These are phyloP conservation scores for Phytoseiulus persimilis DNA, from an alignment of 2,888 invertebrate species.

Conservation along the genomic window DNA sequence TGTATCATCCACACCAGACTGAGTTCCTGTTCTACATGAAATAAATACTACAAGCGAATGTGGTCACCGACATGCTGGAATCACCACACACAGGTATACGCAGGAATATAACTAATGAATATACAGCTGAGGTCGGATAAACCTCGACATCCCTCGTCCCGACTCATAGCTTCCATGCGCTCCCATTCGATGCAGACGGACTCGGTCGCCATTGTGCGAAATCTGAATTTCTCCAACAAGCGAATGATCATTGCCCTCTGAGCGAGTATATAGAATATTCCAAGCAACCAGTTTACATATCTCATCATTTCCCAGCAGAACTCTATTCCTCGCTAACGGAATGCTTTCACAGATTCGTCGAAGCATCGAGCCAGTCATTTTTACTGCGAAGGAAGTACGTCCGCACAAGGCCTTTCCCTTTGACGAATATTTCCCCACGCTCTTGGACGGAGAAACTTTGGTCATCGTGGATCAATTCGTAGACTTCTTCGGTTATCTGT, in stretches of 20 bases:
- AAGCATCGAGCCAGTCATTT: slow-evolving; percentile 18
- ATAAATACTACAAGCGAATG: too few species aligned
- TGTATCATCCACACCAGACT: too few species aligned
- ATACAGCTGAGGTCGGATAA: too few species aligned
- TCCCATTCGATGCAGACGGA: background rate
- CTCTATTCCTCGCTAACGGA: background rate
- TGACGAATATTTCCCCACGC: slow-evolving; percentile 83
- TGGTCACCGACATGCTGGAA: too few species aligned
- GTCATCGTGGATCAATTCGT: slow-evolving; percentile 69
- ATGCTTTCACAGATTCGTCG: background rate
- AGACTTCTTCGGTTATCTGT: slow-evolving; percentile 70
- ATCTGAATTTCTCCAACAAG: background rate
- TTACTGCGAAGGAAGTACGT: slow-evolving; percentile 63
- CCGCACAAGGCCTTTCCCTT: slow-evolving; percentile 81
- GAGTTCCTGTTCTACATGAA: too few species aligned
- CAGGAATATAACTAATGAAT: too few species aligned
- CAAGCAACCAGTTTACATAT: background rate
- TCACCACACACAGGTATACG: too few species aligned
- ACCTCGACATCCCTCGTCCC: background rate
- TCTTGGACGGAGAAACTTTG: slow-evolving; percentile 77
- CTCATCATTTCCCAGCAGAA: background rate
- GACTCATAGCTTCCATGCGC: too few species aligned
- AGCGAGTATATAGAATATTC: background rate
- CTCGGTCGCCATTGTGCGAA: background rate
- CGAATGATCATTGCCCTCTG: background rate